Evolutionary conservation across 2,888 invertebrate genomes (phyloP), one percentile per base, ranked within the genome.

Genomic region (Auanema sp.): DNA sequence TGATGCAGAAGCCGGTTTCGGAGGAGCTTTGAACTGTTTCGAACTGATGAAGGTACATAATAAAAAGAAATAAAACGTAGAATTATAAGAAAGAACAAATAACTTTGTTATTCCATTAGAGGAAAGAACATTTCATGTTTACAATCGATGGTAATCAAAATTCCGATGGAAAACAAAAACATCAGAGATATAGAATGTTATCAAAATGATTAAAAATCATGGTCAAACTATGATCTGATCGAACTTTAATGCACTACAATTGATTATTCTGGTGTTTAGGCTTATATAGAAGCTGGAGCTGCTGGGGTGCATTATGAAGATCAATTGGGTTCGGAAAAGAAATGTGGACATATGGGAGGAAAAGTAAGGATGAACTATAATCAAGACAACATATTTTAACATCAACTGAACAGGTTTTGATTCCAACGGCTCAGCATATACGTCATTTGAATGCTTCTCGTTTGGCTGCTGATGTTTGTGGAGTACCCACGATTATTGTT

Each of bases 261-360:
- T 11, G 40, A 8, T 64, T 33, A 5, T 3, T 5, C 8, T 33
- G 33, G 4, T 33, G 33, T 78, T 61, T 59, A 81, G 81, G 67
- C 77, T 5, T 82, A 83, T 73, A 83, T 83, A 66, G 83, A 83
- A 64, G 81, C 83, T 14, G 83, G 83, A 12, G 83, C 79, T 1
- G 69, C 81, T 24, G 83, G 84, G 42, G 83, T 84, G 21, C 84
- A 84, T 71, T 84, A 82, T 65, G 84, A 84, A 68, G 84, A 84
- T 69, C 84, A 84, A 63, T 70, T 85, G n/a, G 84, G 83, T 23
- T 79, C 84, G 3, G 84, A 84, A 69, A 84, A 85, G 75, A 84
- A 84, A 73, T 84, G 84, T 66, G 84, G 84, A 11, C 84, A 85
- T 66, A 82, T 85, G 84, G 83, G 83, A 42, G 83, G 83, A 60